Evolutionary conservation across 2,797 vertebrate genomes (phyloP), one percentile per base, ranked within the genome.

Genomic region (Pempheris klunzingeri): DNA sequence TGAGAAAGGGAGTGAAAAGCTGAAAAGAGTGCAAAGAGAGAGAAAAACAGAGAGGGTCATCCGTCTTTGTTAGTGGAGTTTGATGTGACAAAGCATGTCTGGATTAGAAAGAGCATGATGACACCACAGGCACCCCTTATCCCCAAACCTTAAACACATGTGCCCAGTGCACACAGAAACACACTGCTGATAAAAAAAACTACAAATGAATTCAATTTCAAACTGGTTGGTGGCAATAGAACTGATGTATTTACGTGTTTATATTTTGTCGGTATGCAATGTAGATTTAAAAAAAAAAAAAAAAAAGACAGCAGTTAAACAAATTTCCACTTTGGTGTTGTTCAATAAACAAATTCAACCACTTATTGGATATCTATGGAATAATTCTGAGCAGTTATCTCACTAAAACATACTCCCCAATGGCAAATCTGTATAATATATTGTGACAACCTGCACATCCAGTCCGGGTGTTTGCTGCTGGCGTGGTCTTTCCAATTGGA

Each of bases 41-140:
- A 14, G 30, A 14, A 32, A 61, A 44, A 67, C 12, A 11, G 15
- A 26, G 17, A 26, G 17, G 54, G 60, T 59, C 68, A 71, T 89
- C 66, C 10, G 17, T 92, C 83, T 89, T 80, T 71, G 59, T 86
- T 82, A 78, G 71, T 50, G 28, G 68, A 78, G 50, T 57, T 28
- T 77, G 53, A 77, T 72, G 80, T 61, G 82, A 78, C 80, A 78
- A 72, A 78, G 77, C 80, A 50, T 81, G 76, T 87, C 79, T 65
- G 53, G 47, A 73, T 71, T 50, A 66, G 34, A 79, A 55, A 71
- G 47, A 60, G 47, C 69, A 76, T 43, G 54, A 74, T n/a, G 55
- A 72, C 50, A 44, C 36, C 4, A 7, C 32, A 49, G 38, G 54
- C 46, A 46, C 39, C 50, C 7, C 60, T 62, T 63, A 71, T 7